phyloP scores from a whole-genome alignment of 37 sponge, comb jelly and placozoan species.

The Dysidea cf. avara region DNA sequence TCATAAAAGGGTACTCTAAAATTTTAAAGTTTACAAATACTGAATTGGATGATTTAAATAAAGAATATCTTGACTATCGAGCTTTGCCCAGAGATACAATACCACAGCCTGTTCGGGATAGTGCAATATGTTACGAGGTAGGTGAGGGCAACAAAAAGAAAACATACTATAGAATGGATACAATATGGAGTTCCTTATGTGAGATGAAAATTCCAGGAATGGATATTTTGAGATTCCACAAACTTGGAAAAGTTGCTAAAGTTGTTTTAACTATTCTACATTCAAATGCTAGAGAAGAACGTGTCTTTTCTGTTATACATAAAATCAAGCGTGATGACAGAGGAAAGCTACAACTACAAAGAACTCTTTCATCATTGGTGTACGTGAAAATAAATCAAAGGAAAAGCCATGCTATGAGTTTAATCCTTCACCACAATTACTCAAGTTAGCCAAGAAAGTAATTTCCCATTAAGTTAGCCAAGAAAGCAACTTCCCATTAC shows the following conservation, averaged over 20 bases:
- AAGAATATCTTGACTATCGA: too few species aligned
- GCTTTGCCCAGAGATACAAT: too few species aligned
- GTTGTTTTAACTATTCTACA: background rate
- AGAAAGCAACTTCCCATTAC: too few species aligned
- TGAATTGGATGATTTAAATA: too few species aligned
- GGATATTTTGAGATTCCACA: background rate
- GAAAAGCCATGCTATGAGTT: too few species aligned
- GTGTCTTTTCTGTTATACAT: conserved; percentile 1
- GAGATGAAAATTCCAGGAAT: conserved; percentile 1
- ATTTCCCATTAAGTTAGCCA: too few species aligned
- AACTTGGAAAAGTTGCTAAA: background rate
- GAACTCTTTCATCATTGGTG: background rate
- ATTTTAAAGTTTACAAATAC: too few species aligned
- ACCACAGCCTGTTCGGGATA: background rate
- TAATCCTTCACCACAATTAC: too few species aligned
- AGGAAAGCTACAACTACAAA: background rate
- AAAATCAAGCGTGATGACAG: background rate
- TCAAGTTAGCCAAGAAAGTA: too few species aligned
- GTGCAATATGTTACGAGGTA: background rate
- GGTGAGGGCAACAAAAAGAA: background rate
- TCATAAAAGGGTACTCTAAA: too few species aligned
- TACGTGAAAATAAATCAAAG: conserved; percentile 4
- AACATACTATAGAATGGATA: conserved; percentile 1
- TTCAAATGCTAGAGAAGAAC: conserved; percentile 3
- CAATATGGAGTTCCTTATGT: background rate